Percentiles rank a stretch among this genome's conserved stretches.
Conservation (phyloP, 2,797 vertebrate species). For the Pangasius djambal region DNA sequence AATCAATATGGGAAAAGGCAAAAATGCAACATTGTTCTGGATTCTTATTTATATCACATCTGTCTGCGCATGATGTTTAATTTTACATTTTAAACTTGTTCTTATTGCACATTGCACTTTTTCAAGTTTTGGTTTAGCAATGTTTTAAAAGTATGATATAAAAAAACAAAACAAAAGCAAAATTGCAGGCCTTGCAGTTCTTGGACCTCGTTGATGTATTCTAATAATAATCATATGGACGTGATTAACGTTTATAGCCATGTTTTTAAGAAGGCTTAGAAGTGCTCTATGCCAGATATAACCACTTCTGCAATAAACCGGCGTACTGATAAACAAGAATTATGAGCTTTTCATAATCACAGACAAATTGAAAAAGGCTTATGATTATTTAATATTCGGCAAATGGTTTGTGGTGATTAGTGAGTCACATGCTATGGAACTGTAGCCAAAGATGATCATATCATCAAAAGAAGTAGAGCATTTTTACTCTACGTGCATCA, state of each 20-base stretch:
- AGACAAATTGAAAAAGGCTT: neutral
- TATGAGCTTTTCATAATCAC: neutral
- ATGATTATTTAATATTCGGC: slow-evolving; percentile 10
- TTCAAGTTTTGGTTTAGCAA: neutral
- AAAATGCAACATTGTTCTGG: neutral
- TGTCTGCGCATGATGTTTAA: too few species aligned
- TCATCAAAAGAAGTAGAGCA: neutral
- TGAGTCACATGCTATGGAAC: neutral
- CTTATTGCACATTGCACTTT: neutral
- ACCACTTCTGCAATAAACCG: neutral
- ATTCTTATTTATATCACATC: neutral
- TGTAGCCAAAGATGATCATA: neutral
- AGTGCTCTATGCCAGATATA: neutral
- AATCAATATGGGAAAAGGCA: neutral
- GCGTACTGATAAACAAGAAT: neutral
- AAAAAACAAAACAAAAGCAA: neutral
- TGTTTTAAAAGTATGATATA: neutral
- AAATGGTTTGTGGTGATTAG: neutral
- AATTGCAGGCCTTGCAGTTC: neutral
- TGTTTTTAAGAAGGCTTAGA: neutral
- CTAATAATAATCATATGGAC: slow-evolving; percentile 17
- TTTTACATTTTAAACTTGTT: neutral
- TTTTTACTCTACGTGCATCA: neutral
- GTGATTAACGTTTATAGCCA: slow-evolving; percentile 16
- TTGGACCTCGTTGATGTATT: neutral